Base-by-base conservation (phyloP, 2,888 invertebrate genomes). In the Hyposoter dolosus region DNA sequence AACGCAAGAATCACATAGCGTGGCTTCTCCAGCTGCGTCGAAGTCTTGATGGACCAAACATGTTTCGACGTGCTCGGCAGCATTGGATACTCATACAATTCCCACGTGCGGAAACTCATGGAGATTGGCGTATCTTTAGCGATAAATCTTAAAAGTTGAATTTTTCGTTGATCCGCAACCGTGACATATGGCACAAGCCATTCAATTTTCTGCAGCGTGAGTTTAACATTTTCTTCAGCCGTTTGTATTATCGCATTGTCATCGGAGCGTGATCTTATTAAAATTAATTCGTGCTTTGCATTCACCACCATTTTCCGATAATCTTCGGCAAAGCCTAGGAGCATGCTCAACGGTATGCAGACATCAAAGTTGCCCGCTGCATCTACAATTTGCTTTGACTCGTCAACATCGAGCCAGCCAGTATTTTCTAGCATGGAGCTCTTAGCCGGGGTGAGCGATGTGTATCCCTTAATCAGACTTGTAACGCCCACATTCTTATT, bases 401-500 rank as follows among this genome's bases (percentile, higher is more conserved):
- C 43, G 17, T 4, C n/a, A 2, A 40, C 43, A 68, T 68, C 68
- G 1, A 17, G 17, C 63, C 63, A 53, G 53, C 53, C 53, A 17
- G 53, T 19, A 17, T 53, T 53, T 19, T 28, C 63, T 28, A 63
- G 63, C 43, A 40, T 45, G 6, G 35, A n/a, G 12, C 43, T 68
- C 68, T 68, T 68, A 19, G 19, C 19, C 19, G 35, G 19, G 2
- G 17, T 50, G 50, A 50, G 50, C 4, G 40, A 40, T 9, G 9
- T 19, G 19, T 68, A 68, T 23, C 68, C 68, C 15, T 68, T 68
- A 15, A 68, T 68, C 1, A 43, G 19, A 17, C 43, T 43, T 10
- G 45, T 68, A 40, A 68, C 19, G 10, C 68, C 40, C n/a, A 68
- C 68, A 68, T 68, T 66, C n/a, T 66, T 63, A 63, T 28, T 23